Conservation (phyloP, 2,888 invertebrate species). For the Pasiphila rectangulata region DNA sequence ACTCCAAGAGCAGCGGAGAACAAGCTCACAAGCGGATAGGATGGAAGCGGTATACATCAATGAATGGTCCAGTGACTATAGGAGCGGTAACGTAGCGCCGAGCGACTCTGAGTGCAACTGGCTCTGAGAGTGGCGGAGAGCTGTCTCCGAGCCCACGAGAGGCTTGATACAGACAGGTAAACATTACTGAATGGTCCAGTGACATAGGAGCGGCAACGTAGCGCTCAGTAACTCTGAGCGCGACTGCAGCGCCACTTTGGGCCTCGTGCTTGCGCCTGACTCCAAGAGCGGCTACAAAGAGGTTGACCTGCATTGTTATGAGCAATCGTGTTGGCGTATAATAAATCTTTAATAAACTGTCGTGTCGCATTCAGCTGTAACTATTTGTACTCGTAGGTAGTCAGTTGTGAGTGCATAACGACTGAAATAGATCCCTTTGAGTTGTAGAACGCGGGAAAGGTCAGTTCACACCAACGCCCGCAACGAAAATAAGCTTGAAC, state of each 20-base stretch:
- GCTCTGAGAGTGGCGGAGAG: too few species aligned
- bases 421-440: too few species aligned
- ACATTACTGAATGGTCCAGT: slow-evolving; percentile 84
- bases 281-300: slow-evolving; percentile 94
- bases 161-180: background rate
- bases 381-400: too few species aligned
- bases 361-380: too few species aligned
- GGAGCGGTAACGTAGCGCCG: background rate
- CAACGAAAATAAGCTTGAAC: too few species aligned
- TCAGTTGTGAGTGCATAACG: too few species aligned
- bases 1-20: slow-evolving; percentile 92
- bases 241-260: slow-evolving; percentile 86
- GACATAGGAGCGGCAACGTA: slow-evolving; percentile 94
- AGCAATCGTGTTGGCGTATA: too few species aligned
- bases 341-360: too few species aligned
- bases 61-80: slow-evolving; percentile 76
- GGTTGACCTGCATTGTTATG: too few species aligned
- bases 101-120: background rate
- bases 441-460: too few species aligned
- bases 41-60: slow-evolving; percentile 82
- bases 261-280: slow-evolving; percentile 81
- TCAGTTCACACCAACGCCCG: too few species aligned
- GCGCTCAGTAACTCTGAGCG: slow-evolving; percentile 95
- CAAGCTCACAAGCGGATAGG: slow-evolving; percentile 89
- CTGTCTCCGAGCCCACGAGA: too few species aligned